Base-by-base conservation (phyloP, 2,797 vertebrate species). In the Lycodopsis pacificus region DNA sequence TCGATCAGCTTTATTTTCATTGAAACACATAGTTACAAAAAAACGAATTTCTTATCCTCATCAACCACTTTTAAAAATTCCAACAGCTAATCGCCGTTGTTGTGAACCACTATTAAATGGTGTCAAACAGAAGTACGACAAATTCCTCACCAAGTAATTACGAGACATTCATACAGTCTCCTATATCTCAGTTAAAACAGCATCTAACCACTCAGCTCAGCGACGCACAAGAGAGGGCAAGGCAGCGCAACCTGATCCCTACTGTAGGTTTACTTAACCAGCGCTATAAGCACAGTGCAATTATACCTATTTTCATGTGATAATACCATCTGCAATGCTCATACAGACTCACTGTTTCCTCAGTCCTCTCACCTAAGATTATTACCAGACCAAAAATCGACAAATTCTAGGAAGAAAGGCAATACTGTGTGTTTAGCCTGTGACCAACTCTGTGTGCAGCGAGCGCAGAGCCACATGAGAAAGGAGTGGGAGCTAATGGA, bases 381-480 rank as follows among this genome's bases (percentile, higher is more conserved):
- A 90, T 89, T 90, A 81, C 90, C 91, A 93, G 89, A 92, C 89
- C 65, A 76, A 88, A 53, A 25, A 86, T 78, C 49, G 80, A 85
- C 86, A 86, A 66, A 86, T 74, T 86, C 51, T 38, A 66, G 57
- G 42, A 79, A 83, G 89, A 90, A 91, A 92, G 73, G 71, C 73
- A 88, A 88, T 86, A 90, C 73, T 92, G 89, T 94, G 91, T 90
- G 83, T 92, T 88, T 91, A 92, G 91, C 80, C 73, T 27, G 59
- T 51, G 77, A 86, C 81, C 80, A 86, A 70, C 49, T 75, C 79
- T 86, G 78, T 49, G 69, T 53, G 66, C 81, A 53, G 63, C 10
- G 36, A 76, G 82, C 49, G 14, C 2, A 34, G 71, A 62, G 76
- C 64, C 91, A 88, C 80, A 80, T 84, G 89, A 92, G 88, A 90